Conservation (phyloP, 2,113 vertebrate species). For the Cariama cristata region DNA sequence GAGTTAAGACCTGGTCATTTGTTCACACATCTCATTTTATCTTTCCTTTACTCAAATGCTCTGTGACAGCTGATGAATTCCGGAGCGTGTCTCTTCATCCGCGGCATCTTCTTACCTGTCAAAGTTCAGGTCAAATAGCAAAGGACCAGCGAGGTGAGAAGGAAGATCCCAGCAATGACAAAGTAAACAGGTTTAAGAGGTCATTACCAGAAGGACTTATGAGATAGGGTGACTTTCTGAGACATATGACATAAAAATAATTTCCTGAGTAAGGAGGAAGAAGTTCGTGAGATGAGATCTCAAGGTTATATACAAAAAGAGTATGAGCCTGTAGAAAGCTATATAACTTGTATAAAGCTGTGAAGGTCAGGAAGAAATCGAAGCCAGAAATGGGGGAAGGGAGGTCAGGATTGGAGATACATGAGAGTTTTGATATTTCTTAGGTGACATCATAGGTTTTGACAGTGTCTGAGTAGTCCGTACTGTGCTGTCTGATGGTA, state of each 20-base stretch:
- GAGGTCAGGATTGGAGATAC: neutral
- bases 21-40: slow-evolving; percentile 25
- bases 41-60: neutral
- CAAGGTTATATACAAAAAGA: neutral
- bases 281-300: neutral
- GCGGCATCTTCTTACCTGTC: neutral
- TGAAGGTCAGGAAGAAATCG: neutral
- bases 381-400: neutral
- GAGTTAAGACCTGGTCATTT: slow-evolving; percentile 41
- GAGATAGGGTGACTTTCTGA: neutral
- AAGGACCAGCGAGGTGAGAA: neutral
- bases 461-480: neutral
- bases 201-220: neutral
- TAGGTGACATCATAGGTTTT: neutral
- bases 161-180: neutral
- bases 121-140: neutral
- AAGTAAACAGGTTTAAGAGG: slow-evolving; percentile 2
- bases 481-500: neutral
- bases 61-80: neutral
- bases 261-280: neutral
- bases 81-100: neutral
- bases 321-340: neutral
- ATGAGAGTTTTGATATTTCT: neutral
- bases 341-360: neutral
- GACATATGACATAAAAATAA: neutral